Base-by-base conservation (phyloP, 2,113 vertebrate species). In the Tachysurus fulvidraco region DNA sequence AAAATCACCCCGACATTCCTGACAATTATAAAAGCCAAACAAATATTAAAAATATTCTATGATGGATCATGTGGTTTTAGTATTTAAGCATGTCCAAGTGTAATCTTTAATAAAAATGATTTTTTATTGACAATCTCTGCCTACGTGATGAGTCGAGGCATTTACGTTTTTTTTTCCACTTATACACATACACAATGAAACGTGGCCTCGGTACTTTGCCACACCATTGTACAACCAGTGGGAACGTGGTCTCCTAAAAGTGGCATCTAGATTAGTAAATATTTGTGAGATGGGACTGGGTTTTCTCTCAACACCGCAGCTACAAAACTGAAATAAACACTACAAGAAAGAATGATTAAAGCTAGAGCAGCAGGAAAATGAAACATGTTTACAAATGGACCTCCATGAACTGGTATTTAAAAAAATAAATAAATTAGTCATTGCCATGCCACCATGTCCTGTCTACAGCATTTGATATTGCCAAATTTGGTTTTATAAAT, bases 121-220 rank as follows among this genome's bases (percentile, higher is more conserved):
- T 25, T 41, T 19, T 80, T 79, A 23, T 81, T 87, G 88, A 90
- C 89, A 90, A 92, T 91, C 85, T 46, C 62, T 82, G 71, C 21
- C 62, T 59, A 81, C 59, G 65, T 50, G 89, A 88, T 60, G 85
- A 89, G 89, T 88, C 83, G 77, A 62, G 82, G 91, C 76, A n/a
- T 90, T 89, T 83, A 83, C 2, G 8, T 50, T 88, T 67, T 91
- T 67, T 91, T 93, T 92, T 92, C 92, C 89, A 91, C 91, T 88
- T 92, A 91, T 91, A 88, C 89, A 89, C 91, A 91, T 86, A 88
- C 82, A 85, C 91, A 90, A 90, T 91, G 86, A 87, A 88, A 86
- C 73, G 81, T 65, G 79, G 79, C 73, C 83, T 90, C 65, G 91
- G 89, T 88, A 25, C 67, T 60, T 83, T 74, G 62, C 88, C 91